phyloP scores from a whole-genome alignment of 2,888 invertebrate species.

The Dolichopus griseipennis region DNA sequence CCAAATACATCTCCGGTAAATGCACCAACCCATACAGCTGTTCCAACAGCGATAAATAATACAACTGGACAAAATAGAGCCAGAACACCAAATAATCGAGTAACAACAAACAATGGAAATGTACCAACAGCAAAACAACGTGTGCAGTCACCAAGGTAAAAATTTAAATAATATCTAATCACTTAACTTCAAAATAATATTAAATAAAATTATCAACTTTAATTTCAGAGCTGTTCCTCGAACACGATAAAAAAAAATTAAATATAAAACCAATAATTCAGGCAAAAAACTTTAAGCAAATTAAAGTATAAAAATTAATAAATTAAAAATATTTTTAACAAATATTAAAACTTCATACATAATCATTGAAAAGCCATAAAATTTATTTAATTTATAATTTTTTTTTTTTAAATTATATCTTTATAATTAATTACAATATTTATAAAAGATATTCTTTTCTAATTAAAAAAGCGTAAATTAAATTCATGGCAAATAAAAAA shows the following conservation, averaged over 20 bases:
- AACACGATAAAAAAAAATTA: conserved; percentile 2
- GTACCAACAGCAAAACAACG: conserved; percentile 38
- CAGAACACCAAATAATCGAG: conserved; percentile 35
- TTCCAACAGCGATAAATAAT: conserved; percentile 19
- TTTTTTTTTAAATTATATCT: background rate
- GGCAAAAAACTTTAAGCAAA: background rate
- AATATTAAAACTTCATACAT: background rate
- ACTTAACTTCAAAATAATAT: no score
- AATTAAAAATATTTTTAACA: background rate
- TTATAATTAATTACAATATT: no score
- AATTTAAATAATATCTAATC: no score
- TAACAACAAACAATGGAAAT: conserved; percentile 29
- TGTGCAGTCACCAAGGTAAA: conserved; percentile 38
- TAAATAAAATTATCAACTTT: background rate
- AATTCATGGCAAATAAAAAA: no score
- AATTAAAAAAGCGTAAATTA: no score
- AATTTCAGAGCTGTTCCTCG: conserved; percentile 5
- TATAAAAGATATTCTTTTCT: no score
- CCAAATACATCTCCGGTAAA: conserved; percentile 20
- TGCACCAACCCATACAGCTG: conserved; percentile 12
- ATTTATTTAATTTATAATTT: background rate
- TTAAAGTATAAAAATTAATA: background rate
- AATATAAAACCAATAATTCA: background rate
- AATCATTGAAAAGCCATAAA: background rate
- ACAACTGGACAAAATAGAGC: conserved; percentile 27